Evolutionary conservation across 2,888 invertebrate species (phyloP).

Genomic region (Rhingia rostrata): DNA sequence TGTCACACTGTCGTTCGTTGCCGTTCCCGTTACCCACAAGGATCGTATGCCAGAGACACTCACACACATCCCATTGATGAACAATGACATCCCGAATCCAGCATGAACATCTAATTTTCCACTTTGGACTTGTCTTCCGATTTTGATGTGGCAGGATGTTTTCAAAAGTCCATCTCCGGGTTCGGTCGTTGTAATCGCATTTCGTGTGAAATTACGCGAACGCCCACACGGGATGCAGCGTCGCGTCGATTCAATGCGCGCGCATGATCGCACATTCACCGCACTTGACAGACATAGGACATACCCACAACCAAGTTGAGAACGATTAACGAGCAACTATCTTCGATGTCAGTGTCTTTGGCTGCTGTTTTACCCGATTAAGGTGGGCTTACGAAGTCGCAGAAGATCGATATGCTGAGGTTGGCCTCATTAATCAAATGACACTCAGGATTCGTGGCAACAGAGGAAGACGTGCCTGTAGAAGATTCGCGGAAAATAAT

Average conservation of each 20-base stretch:
- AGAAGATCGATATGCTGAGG: conserved; percentile 58
- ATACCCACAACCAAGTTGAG: conserved; percentile 12
- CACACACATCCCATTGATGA: conserved; percentile 34
- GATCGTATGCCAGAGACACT: conserved; percentile 5
- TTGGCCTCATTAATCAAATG: conserved; percentile 70
- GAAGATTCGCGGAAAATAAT: conserved; percentile 38
- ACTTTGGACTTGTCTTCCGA: conserved; percentile 23
- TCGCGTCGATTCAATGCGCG: conserved; percentile 37
- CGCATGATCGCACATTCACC: conserved; percentile 63
- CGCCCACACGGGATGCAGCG: conserved; percentile 52
- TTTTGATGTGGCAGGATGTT: conserved; percentile 16
- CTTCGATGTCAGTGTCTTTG: conserved; percentile 54
- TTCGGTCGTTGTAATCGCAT: conserved; percentile 30
- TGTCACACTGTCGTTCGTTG: conserved; percentile 48
- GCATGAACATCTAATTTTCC: conserved; percentile 42
- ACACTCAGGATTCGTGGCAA: conserved; percentile 38
- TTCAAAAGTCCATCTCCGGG: conserved; percentile 15
- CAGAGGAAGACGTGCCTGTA: not conserved
- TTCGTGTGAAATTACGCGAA: conserved; percentile 67
- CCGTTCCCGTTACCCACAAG: conserved; percentile 50
- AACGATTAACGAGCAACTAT: conserved; percentile 66
- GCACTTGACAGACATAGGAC: conserved; percentile 52
- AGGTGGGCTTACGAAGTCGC: conserved; percentile 19
- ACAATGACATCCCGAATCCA: conserved; percentile 47
- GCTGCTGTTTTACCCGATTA: conserved; percentile 48